Evolutionary conservation across 2,113 vertebrate genomes (phyloP).

Genomic region (Zapornia atra): DNA sequence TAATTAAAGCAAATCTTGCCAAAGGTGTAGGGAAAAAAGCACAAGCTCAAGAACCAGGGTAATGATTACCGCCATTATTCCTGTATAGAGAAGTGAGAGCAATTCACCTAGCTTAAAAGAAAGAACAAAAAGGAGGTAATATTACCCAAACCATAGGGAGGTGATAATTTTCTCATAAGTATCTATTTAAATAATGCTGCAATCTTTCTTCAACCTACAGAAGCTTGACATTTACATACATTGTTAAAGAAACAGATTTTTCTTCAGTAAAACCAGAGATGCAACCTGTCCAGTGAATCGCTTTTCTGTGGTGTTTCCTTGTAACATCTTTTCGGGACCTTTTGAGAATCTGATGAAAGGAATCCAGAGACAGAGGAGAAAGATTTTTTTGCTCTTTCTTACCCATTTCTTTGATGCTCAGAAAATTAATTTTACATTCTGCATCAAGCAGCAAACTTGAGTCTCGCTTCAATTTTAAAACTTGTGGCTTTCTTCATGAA

Average conservation of each 20-base stretch:
- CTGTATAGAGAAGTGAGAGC: neutral
- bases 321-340: neutral
- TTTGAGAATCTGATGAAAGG: neutral
- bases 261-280: neutral
- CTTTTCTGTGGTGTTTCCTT: neutral
- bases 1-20: neutral
- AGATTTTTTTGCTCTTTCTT: neutral
- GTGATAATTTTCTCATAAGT: neutral
- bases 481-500: slow-evolving; percentile 23
- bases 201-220: neutral
- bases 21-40: neutral
- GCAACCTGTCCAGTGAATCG: neutral
- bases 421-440: slow-evolving; percentile 41
- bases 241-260: neutral
- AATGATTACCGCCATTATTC: neutral
- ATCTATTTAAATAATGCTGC: neutral
- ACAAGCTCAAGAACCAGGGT: neutral
- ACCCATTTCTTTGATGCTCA: neutral
- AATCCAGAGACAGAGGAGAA: neutral
- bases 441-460: slow-evolving; percentile 11
- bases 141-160: neutral
- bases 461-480: slow-evolving; percentile 34
- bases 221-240: neutral
- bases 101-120: neutral
- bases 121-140: neutral